A percentile compares a stretch with the other conserved stretches of the same genome.
Evolutionary conservation across 2,113 vertebrate genomes (phyloP).

Genomic region (Nannospalax galili): DNA sequence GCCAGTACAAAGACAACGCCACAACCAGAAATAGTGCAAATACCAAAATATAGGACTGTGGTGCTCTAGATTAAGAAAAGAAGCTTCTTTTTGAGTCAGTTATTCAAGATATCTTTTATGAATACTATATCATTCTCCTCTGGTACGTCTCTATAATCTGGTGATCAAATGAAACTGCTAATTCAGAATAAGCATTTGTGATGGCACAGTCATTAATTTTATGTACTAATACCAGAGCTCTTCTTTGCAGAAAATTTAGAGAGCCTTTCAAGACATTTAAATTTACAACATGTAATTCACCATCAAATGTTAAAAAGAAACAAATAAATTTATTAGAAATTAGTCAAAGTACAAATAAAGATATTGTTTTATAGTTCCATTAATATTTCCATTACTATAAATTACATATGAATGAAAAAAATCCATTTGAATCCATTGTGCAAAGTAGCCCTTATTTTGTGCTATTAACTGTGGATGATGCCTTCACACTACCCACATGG

Average conservation of each 20-base stretch:
- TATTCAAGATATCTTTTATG: background rate
- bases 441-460: constrained; percentile 41
- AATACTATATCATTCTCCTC: background rate
- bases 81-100: background rate
- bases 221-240: background rate
- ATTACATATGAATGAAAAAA: background rate
- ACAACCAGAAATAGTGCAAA: background rate
- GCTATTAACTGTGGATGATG: background rate
- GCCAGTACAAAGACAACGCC: background rate
- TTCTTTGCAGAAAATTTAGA: background rate
- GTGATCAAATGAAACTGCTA: background rate
- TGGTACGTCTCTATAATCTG: background rate
- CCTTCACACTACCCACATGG: background rate
- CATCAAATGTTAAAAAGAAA: background rate
- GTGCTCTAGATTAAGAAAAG: background rate
- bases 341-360: background rate
- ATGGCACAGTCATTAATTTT: background rate
- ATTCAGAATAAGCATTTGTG: background rate
- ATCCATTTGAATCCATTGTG: background rate
- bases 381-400: background rate
- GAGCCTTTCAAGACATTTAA: background rate
- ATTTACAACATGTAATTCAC: background rate
- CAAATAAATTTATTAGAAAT: background rate
- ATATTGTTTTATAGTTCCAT: background rate
- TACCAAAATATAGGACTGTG: background rate